Conservation (phyloP, 2,888 invertebrate genomes). For the Heliconius sara region DNA sequence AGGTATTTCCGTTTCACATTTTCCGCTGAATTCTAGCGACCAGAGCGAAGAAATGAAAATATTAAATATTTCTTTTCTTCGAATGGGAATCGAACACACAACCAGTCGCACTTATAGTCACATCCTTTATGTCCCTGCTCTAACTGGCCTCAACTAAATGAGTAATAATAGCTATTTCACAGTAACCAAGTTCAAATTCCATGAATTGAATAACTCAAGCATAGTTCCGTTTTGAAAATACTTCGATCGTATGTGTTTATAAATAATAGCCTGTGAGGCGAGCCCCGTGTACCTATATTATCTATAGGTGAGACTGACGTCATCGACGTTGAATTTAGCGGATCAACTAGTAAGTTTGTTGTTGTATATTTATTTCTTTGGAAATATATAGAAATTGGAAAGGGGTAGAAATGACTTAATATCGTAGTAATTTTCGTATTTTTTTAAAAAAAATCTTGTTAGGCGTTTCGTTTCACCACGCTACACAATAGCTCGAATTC, state of each 20-base stretch:
- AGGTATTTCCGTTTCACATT: too few relatives aligned
- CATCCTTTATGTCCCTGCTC: too few relatives aligned
- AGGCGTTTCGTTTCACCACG: neutral
- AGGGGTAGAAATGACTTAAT: constrained; percentile 35
- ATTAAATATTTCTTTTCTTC: too few relatives aligned
- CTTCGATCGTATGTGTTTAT: constrained; percentile 48
- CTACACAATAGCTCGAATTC: neutral
- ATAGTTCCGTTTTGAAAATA: constrained; percentile 49
- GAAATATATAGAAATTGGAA: constrained; percentile 44
- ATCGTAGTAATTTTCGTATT: neutral
- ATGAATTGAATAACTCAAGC: constrained; percentile 47
- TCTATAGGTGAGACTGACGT: constrained; percentile 57
- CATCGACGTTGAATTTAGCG: constrained; percentile 58
- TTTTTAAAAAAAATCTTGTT: neutral
- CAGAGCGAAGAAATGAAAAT: too few relatives aligned
- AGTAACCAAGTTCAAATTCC: constrained; percentile 38
- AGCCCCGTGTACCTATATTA: constrained; percentile 34
- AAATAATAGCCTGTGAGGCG: constrained; percentile 53
- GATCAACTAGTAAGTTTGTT: constrained; percentile 60
- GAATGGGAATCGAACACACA: too few relatives aligned
- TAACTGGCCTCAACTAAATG: neutral
- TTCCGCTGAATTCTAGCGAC: too few relatives aligned
- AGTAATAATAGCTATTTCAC: constrained; percentile 2
- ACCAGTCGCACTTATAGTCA: too few relatives aligned
- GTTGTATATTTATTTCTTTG: constrained; percentile 52